Evolutionary conservation across 30 jellyfish, hydroid and myxozoan genomes (phyloP).

Genomic region (Euphysa ruthae): DNA sequence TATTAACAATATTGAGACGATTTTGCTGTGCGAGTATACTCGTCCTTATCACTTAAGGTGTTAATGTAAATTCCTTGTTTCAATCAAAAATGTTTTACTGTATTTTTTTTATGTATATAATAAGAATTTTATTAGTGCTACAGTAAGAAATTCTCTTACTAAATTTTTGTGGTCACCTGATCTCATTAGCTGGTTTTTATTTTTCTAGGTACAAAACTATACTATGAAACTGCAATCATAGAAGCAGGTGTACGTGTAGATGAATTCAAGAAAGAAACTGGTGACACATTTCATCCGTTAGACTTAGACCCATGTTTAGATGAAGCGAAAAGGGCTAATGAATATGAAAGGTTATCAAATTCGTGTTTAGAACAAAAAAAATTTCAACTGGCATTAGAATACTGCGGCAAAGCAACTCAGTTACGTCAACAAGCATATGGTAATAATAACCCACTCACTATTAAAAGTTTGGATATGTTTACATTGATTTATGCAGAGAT

Average conservation of each 20-base stretch:
- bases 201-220: slow-evolving; percentile 86
- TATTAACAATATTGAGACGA: too few relatives aligned
- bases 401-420: slow-evolving; percentile 84
- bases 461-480: slow-evolving; percentile 59
- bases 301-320: slow-evolving; percentile 59
- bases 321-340: slow-evolving; percentile 69
- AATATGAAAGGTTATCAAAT: slow-evolving; percentile 67
- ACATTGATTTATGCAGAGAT: slow-evolving; percentile 84
- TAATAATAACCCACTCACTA: slow-evolving; percentile 52
- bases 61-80: too few relatives aligned
- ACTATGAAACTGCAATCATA: slow-evolving; percentile 76
- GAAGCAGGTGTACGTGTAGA: slow-evolving; percentile 43
- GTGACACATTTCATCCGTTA: slow-evolving; percentile 37
- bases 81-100: too few relatives aligned
- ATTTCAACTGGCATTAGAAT: slow-evolving; percentile 69
- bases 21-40: too few relatives aligned
- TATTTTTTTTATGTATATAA: too few relatives aligned
- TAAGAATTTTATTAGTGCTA: too few relatives aligned
- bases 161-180: too few relatives aligned
- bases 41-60: too few relatives aligned
- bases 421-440: slow-evolving; percentile 70
- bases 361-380: slow-evolving; percentile 64
- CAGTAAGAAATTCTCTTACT: too few relatives aligned
- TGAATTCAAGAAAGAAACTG: slow-evolving; percentile 26
- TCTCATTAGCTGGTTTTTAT: too few relatives aligned